Base-by-base conservation (phyloP, 2,888 invertebrate genomes). In the Tiphia femorata region DNA sequence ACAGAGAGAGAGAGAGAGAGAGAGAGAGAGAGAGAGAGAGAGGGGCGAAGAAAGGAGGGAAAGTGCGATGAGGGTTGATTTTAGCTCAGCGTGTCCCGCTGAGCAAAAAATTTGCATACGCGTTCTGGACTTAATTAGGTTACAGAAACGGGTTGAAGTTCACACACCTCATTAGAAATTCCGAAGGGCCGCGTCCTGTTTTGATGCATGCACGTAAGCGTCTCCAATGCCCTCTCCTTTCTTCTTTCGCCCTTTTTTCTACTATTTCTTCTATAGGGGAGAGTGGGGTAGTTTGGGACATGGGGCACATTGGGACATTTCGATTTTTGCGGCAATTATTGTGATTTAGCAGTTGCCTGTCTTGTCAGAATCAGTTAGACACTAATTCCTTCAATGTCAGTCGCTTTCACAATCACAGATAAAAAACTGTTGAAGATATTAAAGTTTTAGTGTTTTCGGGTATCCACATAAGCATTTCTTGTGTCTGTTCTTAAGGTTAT, bases 101-200 rank as follows among this genome's bases (percentile, higher is more conserved):
- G 77, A 53, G 79, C 62, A 49, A 67, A 75, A 33, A 75, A 80
- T 81, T 81, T 80, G 78, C 80, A 80, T 80, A 70, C 76, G 70
- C 70, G 73, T 69, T 63, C 62, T 67, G 64, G 70, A 79, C 72
- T 80, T 81, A 81, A 81, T 81, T 81, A 80, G 76, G 80, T 79
- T 78, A 79, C 70, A 50, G 67, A 74, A 72, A 77, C 77, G 75
- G 78, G 75, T 76, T 70, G 70, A 64, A 76, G 80, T 81, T 81
- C 81, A 77, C 81, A 81, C 81, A 76, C 74, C 73, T 78, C 78
- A 77, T 80, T 79, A 78, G 71, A 72, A 76, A 78, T 80, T 80
- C 80, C 73, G 58, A 60, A 69, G 68, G 72, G 70, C 61, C 60
- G 67, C 66, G 60, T 51, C 64, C n/a, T n/a, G 49, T 62, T 53